These are phyloP conservation scores for Eptatretus atami DNA, from an alignment of 2,797 vertebrate species.

Conservation along the genomic window DNA sequence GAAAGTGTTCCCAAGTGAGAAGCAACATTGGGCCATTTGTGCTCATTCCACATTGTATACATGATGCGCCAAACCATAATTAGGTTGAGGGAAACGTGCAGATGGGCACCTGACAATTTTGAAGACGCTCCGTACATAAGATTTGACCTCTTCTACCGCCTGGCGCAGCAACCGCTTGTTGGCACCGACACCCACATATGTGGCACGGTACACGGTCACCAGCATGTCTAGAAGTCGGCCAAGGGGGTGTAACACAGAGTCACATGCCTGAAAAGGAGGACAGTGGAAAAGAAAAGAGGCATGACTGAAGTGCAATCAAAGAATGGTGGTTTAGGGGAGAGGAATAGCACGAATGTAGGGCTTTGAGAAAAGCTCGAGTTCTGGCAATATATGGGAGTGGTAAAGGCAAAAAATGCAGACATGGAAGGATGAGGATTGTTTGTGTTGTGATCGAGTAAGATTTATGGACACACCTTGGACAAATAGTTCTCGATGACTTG, in stretches of 20 bases:
- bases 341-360: neutral
- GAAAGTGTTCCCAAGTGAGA: neutral
- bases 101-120: constrained; percentile 39
- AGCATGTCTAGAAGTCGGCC: constrained; percentile 54
- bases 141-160: constrained; percentile 75
- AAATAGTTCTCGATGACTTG: constrained; percentile 48
- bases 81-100: neutral
- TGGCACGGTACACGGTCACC: constrained; percentile 87
- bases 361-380: neutral
- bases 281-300: too few relatives aligned
- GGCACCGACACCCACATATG: constrained; percentile 75
- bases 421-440: neutral
- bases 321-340: neutral
- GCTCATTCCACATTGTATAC: neutral
- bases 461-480: constrained; percentile 29
- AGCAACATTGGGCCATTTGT: constrained; percentile 5
- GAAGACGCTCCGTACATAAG: constrained; percentile 66
- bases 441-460: neutral
- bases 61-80: neutral
- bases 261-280: constrained; percentile 33
- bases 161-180: constrained; percentile 58
- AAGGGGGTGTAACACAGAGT: constrained; percentile 61
- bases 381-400: neutral
- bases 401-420: constrained; percentile 5
- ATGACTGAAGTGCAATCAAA: too few relatives aligned